phyloP scores from a whole-genome alignment of 2,888 invertebrate genomes.

The Drosophila cognata region DNA sequence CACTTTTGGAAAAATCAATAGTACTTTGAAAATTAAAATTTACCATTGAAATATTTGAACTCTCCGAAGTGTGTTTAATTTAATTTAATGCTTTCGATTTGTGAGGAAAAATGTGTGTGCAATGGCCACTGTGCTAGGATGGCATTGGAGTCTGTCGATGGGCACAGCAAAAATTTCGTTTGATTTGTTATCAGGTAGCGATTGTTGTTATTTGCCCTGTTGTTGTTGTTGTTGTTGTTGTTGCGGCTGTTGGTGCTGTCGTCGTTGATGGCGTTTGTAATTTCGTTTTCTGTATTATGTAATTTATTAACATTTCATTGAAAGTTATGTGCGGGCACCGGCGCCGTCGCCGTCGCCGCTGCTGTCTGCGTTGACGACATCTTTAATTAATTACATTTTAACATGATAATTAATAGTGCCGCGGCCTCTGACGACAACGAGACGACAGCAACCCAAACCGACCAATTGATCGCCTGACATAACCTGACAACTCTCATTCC shows the following conservation, averaged over 20 bases:
- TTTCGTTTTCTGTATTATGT: slow-evolving; percentile 76
- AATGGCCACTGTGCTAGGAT: slow-evolving; percentile 32
- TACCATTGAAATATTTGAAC: background rate
- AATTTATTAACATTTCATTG: slow-evolving; percentile 80
- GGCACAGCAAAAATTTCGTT: slow-evolving; percentile 59
- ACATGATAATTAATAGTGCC: slow-evolving; percentile 77
- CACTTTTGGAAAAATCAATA: background rate
- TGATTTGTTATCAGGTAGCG: slow-evolving; percentile 72
- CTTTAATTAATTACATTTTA: slow-evolving; percentile 80
- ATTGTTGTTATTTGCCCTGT: slow-evolving; percentile 33
- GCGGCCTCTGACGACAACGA: slow-evolving; percentile 53
- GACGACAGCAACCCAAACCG: slow-evolving; percentile 33
- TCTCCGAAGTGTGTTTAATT: background rate
- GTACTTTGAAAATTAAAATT: background rate
- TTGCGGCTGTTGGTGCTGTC: slow-evolving; percentile 51
- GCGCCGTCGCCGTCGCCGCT: slow-evolving; percentile 45
- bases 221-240: slow-evolving; percentile 24
- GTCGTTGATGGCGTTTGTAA: slow-evolving; percentile 74
- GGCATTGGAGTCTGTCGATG: slow-evolving; percentile 27
- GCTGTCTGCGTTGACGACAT: slow-evolving; percentile 65
- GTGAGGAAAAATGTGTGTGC: background rate
- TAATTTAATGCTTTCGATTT: background rate
- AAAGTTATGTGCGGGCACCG: slow-evolving; percentile 73
- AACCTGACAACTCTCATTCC: slow-evolving; percentile 25
- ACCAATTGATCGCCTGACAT: slow-evolving; percentile 55